Evolutionary conservation across 2,888 invertebrate genomes (phyloP), one percentile per base, ranked within the genome.

Genomic region (Diplazon laetatorius): DNA sequence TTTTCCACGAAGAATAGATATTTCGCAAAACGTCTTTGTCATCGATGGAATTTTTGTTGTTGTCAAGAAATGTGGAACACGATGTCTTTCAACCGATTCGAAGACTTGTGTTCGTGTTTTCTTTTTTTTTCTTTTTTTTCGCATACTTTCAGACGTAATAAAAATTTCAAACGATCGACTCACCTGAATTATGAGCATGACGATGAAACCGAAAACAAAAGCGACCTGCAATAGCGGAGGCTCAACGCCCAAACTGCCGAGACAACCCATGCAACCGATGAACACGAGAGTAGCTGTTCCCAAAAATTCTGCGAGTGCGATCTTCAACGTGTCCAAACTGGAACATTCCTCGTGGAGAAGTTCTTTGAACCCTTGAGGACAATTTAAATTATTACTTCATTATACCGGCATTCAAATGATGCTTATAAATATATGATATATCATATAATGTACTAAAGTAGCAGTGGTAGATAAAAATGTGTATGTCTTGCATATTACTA

Each of bases 181-280:
- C 89, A 94, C 94, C 92, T 95, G 94, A 72, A 96, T 92, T 72
- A 94, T 92, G 59, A 95, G 91, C 91, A 95, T 91, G 37, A 96
- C 94, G 0, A 93, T 92, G 16, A 96, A 91, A 62, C 96, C 96
- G 85, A 96, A 96, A 44, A 92, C 92, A 1, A 95, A 77, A 0
- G 94, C 91, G 0, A 92, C 84, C 82, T 93, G 92, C 48, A 94
- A 84, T 9, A 92, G 90, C 0, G 92, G 87, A 30, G 89, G 92
- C 63, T 52, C 82, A 90, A 87, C 16, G 88, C 84, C 84, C 66
- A 91, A 76, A 77, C 87, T 87, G 2, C 85, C 88, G 88, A 94
- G 91, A 82, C 94, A 94, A 0, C 95, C 93, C 94, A 95, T 94
- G 87, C 96, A 96, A 12, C 96, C 96, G 22, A 96, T 89, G 78